Evolutionary conservation across 2,113 vertebrate species (phyloP).

Genomic region (Malurus melanocephalus): DNA sequence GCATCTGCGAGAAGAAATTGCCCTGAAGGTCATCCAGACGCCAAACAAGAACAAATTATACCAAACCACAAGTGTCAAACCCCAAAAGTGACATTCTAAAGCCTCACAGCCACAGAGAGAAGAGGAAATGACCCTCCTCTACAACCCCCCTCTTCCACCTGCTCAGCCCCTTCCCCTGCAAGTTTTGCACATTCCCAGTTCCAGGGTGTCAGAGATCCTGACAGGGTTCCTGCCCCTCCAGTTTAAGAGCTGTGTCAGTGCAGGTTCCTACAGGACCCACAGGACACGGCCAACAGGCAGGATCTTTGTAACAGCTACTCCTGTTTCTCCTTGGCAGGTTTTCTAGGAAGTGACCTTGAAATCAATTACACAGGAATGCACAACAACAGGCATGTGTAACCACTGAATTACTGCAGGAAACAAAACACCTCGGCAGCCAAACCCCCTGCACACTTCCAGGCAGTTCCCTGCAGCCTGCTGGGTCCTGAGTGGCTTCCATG

Average conservation of each 20-base stretch:
- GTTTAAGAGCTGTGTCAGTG: neutral
- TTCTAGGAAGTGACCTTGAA: conserved; percentile 8
- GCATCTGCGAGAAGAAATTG: neutral
- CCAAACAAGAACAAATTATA: neutral
- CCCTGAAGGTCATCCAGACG: neutral
- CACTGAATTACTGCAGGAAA: neutral
- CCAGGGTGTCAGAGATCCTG: neutral
- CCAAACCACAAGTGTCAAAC: neutral
- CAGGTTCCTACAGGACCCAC: rapidly evolving
- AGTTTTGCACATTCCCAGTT: neutral
- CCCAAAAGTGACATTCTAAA: neutral
- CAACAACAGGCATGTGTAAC: neutral
- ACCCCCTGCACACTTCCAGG: neutral
- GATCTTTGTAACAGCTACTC: neutral
- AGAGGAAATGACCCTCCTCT: neutral
- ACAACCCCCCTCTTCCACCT: neutral
- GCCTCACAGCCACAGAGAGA: neutral
- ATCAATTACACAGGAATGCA: neutral
- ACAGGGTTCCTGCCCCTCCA: neutral
- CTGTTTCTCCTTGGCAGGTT: neutral
- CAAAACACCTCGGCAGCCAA: neutral
- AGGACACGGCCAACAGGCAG: neutral
- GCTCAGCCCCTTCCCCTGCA: neutral
- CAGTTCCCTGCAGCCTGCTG: neutral
- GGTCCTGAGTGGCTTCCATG: neutral